phyloP scores from a whole-genome alignment of 2,888 invertebrate genomes.

The Creontiades dilutus region DNA sequence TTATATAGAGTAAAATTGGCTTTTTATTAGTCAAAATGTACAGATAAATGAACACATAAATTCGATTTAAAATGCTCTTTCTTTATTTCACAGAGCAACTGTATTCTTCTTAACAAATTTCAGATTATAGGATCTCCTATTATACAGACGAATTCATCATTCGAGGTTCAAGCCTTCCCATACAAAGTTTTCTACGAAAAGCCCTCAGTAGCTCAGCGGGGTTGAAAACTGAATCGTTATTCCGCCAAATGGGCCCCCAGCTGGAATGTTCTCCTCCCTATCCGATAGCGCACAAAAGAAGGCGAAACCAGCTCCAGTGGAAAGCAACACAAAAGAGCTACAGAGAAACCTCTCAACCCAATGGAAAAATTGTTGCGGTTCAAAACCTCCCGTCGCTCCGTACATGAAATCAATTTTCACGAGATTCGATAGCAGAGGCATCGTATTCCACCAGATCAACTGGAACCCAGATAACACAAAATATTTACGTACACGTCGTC shows the following conservation, averaged over 20 bases:
- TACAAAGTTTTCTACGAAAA: neutral
- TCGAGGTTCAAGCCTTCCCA: neutral
- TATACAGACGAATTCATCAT: neutral
- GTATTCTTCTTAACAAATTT: too few relatives aligned
- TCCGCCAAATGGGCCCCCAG: conserved; percentile 15
- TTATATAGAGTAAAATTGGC: too few relatives aligned
- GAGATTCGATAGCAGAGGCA: neutral
- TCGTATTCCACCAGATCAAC: neutral
- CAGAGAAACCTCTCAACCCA: conserved; percentile 16
- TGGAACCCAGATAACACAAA: too few relatives aligned
- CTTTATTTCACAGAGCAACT: too few relatives aligned
- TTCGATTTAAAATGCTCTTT: too few relatives aligned
- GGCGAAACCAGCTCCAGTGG: conserved; percentile 20
- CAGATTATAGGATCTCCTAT: neutral
- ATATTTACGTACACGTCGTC: too few relatives aligned
- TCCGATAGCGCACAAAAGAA: conserved; percentile 30
- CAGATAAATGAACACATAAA: too few relatives aligned
- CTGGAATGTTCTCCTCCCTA: conserved; percentile 19
- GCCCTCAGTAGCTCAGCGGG: conserved; percentile 19
- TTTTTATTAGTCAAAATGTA: too few relatives aligned
- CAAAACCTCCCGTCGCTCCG: neutral
- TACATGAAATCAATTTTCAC: conserved; percentile 10
- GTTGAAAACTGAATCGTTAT: conserved; percentile 31
- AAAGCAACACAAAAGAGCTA: conserved; percentile 3
- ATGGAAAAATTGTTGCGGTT: conserved; percentile 13